These are phyloP conservation scores for Apantesis nais DNA, from an alignment of 2,888 invertebrate genomes.

Conservation along the genomic window DNA sequence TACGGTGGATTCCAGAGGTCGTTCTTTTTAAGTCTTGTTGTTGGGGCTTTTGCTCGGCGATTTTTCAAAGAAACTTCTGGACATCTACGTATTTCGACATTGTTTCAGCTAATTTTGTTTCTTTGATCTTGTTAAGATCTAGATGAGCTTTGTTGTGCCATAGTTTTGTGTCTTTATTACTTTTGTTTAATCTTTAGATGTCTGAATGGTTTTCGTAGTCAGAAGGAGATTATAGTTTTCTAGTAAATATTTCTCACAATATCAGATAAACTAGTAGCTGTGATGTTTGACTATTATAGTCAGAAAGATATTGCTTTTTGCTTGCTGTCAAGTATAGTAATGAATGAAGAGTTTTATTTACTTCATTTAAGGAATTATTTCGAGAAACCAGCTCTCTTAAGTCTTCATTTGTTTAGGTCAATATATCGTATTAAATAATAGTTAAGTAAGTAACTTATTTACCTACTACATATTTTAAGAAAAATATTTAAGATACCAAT, in stretches of 20 bases:
- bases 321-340: background rate
- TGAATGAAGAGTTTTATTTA: background rate
- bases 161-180: background rate
- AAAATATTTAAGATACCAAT: background rate
- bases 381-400: background rate
- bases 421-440: too few relatives aligned
- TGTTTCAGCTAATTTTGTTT: constrained; percentile 27
- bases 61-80: constrained; percentile 32
- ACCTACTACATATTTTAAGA: too few relatives aligned
- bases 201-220: background rate
- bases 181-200: background rate
- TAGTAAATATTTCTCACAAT: background rate
- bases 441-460: too few relatives aligned
- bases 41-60: constrained; percentile 30
- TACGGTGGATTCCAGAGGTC: constrained; percentile 52
- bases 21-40: constrained; percentile 42
- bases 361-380: background rate
- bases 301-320: background rate
- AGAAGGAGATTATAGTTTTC: background rate
- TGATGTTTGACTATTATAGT: background rate
- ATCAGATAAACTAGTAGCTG: background rate
- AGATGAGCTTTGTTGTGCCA: background rate
- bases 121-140: constrained; percentile 29
- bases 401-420: too few relatives aligned
- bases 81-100: constrained; percentile 20